These are phyloP conservation scores for Taphrorychus bicolor DNA, from an alignment of 2,888 invertebrate species.

Conservation along the genomic window DNA sequence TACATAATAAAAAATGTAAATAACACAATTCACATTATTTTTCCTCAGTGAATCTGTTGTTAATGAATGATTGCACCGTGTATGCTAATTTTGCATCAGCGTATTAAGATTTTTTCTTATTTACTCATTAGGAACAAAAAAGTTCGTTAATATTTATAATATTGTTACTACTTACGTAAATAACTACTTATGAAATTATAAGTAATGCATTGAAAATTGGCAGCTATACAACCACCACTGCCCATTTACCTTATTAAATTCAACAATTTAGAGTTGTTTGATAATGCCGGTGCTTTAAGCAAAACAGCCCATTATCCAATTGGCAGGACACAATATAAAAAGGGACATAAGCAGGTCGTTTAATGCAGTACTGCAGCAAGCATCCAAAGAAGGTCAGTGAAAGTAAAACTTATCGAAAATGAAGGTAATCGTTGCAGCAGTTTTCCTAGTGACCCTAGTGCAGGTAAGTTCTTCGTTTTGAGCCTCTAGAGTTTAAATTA, in stretches of 20 bases:
- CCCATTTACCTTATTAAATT: neutral
- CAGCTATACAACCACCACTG: neutral
- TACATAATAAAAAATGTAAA: too few relatives aligned
- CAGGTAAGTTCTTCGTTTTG: constrained; percentile 1
- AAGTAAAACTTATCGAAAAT: constrained; percentile 6
- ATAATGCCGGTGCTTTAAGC: neutral
- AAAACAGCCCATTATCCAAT: neutral
- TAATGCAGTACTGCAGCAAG: neutral
- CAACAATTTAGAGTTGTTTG: neutral
- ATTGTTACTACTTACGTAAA: too few relatives aligned
- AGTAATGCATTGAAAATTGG: too few relatives aligned
- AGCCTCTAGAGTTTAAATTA: neutral
- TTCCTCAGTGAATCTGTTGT: too few relatives aligned
- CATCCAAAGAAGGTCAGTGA: too few relatives aligned
- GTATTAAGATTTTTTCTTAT: too few relatives aligned
- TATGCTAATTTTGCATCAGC: too few relatives aligned
- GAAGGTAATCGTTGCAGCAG: constrained; percentile 9
- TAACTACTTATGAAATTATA: too few relatives aligned
- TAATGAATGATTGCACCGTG: too few relatives aligned
- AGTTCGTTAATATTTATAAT: too few relatives aligned
- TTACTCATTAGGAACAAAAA: too few relatives aligned
- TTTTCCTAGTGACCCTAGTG: constrained; percentile 3
- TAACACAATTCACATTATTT: too few relatives aligned
- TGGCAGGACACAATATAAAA: neutral
- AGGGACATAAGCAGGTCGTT: neutral